Conservation (phyloP, 2,113 vertebrate genomes). For the Phalacrocorax brasilianus region DNA sequence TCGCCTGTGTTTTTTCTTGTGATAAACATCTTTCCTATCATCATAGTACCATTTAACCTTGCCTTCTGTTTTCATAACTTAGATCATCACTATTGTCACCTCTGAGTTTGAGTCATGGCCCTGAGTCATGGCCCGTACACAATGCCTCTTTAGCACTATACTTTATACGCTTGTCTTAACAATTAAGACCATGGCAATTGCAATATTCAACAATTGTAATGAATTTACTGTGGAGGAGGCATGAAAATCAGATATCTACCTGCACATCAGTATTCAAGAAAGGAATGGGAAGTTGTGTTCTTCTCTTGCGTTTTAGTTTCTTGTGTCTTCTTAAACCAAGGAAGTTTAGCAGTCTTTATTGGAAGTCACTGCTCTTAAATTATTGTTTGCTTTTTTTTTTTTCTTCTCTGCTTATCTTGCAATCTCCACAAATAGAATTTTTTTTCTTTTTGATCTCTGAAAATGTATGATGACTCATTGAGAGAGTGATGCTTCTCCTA, state of each 20-base stretch:
- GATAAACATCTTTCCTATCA: background rate
- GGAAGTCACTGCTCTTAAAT: background rate
- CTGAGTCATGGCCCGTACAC: background rate
- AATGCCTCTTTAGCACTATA: background rate
- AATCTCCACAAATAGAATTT: background rate
- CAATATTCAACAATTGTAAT: background rate
- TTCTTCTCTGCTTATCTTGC: background rate
- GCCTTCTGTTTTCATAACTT: background rate
- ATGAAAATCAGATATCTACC: background rate
- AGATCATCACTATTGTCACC: no score
- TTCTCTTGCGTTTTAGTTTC: background rate
- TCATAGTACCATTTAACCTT: background rate
- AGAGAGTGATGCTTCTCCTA: background rate
- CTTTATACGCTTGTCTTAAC: background rate
- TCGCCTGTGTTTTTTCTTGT: background rate
- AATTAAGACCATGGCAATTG: background rate
- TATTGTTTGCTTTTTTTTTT: background rate
- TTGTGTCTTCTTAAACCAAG: background rate
- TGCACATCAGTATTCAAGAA: background rate
- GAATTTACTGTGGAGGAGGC: background rate
- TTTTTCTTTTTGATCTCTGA: background rate
- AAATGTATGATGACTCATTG: background rate
- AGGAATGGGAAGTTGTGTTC: background rate
- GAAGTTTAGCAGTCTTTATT: background rate
- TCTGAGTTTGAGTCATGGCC: background rate